These are phyloP conservation scores for Ciconia boyciana DNA, from an alignment of 2,113 vertebrate genomes.

Conservation along the genomic window DNA sequence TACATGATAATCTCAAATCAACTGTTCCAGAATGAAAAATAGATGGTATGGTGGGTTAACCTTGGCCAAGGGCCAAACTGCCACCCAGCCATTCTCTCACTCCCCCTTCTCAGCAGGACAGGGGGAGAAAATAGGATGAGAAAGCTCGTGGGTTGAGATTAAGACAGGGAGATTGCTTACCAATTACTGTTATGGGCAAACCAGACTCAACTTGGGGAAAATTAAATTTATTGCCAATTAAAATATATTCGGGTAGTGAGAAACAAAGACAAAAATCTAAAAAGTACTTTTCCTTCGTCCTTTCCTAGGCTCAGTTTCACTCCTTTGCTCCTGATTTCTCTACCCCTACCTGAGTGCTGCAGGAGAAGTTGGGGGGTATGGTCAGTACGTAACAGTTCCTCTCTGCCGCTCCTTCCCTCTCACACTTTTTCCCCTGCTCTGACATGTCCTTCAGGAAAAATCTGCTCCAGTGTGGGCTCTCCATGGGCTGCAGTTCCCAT, in stretches of 20 bases:
- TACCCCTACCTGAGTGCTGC: background rate
- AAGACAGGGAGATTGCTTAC: background rate
- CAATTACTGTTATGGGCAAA: background rate
- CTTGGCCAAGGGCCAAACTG: background rate
- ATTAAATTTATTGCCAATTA: background rate
- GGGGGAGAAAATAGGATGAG: background rate
- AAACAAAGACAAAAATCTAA: background rate
- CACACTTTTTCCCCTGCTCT: background rate
- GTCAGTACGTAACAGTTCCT: background rate
- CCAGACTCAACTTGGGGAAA: background rate
- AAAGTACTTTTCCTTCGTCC: background rate
- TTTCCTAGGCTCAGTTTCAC: background rate
- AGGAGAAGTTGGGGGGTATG: background rate
- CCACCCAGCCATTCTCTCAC: background rate
- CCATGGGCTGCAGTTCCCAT: background rate
- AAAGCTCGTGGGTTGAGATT: background rate
- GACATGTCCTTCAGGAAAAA: background rate
- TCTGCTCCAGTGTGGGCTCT: background rate
- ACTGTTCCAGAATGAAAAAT: background rate
- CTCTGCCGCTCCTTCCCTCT: background rate
- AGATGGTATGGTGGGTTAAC: background rate
- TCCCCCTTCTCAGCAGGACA: background rate
- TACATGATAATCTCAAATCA: background rate
- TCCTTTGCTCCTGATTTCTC: background rate
- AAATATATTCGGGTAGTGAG: background rate